phyloP scores from a whole-genome alignment of 2,888 invertebrate species.

The Calameuta idolon region DNA sequence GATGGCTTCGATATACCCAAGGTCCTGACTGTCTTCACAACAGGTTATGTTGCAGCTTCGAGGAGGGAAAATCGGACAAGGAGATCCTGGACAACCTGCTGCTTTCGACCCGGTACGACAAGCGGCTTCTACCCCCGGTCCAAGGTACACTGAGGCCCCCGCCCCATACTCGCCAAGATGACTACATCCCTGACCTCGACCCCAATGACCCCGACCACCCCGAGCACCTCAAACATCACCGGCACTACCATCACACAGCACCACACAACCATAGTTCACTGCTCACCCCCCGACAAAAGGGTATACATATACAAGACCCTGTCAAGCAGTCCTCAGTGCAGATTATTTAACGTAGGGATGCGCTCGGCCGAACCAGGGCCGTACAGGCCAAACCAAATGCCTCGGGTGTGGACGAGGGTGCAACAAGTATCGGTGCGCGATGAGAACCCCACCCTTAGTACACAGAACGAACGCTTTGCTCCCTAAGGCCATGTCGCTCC shows the following conservation, averaged over 20 bases:
- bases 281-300: conserved; percentile 63
- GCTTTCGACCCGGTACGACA: conserved; percentile 90
- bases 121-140: conserved; percentile 90
- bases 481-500: neutral
- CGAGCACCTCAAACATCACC: conserved; percentile 64
- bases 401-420: neutral
- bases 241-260: conserved; percentile 59
- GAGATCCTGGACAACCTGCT: conserved; percentile 92
- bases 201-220: conserved; percentile 61
- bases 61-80: conserved; percentile 92
- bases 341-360: neutral
- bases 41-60: conserved; percentile 76
- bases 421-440: conserved; percentile 4
- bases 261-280: conserved; percentile 66
- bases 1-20: neutral
- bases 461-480: neutral
- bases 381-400: neutral
- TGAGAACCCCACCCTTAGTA: neutral
- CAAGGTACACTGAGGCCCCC: conserved; percentile 76
- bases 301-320: conserved; percentile 36
- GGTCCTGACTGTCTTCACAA: neutral
- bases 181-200: conserved; percentile 61
- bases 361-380: neutral
- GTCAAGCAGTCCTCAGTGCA: neutral
- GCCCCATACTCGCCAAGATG: conserved; percentile 63